Base-by-base conservation (phyloP, 2,113 vertebrate species). In the Myotis brandtii region DNA sequence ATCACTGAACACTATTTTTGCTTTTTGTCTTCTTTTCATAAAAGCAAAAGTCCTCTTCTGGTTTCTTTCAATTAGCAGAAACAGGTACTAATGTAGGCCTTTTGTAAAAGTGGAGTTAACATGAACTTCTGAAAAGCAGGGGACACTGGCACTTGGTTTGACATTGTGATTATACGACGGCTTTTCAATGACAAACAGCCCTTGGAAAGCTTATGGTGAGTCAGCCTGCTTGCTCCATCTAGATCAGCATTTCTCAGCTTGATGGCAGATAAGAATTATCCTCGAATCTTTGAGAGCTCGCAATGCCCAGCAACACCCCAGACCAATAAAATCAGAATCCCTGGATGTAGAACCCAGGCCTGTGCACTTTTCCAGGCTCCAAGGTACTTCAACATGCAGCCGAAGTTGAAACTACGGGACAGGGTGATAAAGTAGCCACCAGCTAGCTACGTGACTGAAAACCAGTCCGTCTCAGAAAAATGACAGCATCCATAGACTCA, bases 251-350 rank as follows among this genome's bases (percentile, higher is more conserved):
- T 37, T 87, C 76, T 91, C 76, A 46, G 27, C 43, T 66, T 48
- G 37, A 30, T 7, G 9, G 6, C 43, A 37, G 4, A 2, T 46
- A 37, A 92, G 23, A 90, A 75, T 69, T 37, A 64, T 30, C 9
- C 4, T n/a, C 21, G 37, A 9, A 84, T 32, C 30, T 23, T 54
- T 66, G 34, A 62, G 59, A 72, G 52, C 6, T 66, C 30, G 59
- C 6, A 2, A 13, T 23, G 13, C 43, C 4, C 5, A 27, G 9
- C 17, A 48, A 6, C 0, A 32, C 1, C 32, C 34, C 16, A 76
- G 37, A 75, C 12, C 66, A 59, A 43, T 69, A 70, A 87, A 81
- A 66, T 54, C 32, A 72, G 77, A 80, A 64, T 89, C 43, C 92
- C 66, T 67, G 10, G 77, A 66, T 52, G 20, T 0, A 0, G 6